Evolutionary conservation across 2,113 vertebrate species (phyloP).

Genomic region (Nettapus auritus): DNA sequence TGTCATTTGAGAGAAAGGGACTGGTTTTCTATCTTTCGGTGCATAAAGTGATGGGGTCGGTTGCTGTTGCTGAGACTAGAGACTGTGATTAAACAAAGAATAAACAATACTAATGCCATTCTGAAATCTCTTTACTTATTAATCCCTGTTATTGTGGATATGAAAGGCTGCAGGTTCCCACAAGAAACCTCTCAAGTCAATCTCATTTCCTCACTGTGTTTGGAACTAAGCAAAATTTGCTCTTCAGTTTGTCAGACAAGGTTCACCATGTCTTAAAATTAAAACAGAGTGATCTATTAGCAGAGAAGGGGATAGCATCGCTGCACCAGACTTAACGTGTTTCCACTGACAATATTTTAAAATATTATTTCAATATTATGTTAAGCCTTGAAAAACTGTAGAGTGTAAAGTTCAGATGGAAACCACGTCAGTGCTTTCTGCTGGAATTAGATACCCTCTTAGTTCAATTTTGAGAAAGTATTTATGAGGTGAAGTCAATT

Average conservation of each 20-base stretch:
- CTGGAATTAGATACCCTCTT: constrained; percentile 7
- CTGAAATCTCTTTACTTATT: not conserved
- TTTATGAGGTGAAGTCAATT: constrained; percentile 15
- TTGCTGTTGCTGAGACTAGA: not conserved
- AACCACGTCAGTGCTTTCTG: not conserved
- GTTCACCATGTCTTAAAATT: not conserved
- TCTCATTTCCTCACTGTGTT: not conserved
- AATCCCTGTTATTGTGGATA: not conserved
- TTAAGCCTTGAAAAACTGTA: not conserved
- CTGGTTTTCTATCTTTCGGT: not conserved
- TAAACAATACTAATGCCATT: not conserved
- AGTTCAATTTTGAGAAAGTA: constrained; percentile 2
- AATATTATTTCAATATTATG: constrained; percentile 1
- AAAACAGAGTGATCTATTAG: not conserved
- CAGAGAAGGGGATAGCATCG: not conserved
- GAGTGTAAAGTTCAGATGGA: not conserved
- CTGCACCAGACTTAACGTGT: not conserved
- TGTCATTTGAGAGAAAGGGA: not conserved
- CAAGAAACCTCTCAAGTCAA: not conserved
- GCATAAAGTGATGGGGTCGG: fast-evolving
- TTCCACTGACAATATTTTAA: not conserved
- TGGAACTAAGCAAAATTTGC: not conserved
- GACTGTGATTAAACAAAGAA: not conserved
- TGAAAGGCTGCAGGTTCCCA: not conserved
- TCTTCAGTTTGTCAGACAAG: not conserved